Evolutionary conservation across 2,797 vertebrate genomes (phyloP).

Genomic region (Microchirus variegatus): DNA sequence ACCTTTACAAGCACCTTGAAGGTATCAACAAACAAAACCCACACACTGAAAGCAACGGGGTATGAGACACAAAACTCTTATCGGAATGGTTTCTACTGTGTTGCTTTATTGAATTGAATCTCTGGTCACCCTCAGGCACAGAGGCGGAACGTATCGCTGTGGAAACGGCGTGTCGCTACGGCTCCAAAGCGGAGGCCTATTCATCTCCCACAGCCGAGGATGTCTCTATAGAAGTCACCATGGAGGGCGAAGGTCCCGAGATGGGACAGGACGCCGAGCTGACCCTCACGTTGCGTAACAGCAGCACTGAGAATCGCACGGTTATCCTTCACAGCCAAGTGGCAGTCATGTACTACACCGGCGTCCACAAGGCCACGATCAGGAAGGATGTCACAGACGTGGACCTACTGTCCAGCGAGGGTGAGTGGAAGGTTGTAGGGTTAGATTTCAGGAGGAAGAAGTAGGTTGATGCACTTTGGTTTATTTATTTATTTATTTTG

Average conservation of each 20-base stretch:
- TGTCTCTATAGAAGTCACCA: conserved; percentile 78
- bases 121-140: conserved; percentile 73
- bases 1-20: conserved; percentile 89
- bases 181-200: conserved; percentile 84
- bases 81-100: background rate
- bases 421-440: conserved; percentile 66
- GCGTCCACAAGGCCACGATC: conserved; percentile 84
- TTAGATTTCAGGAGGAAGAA: background rate
- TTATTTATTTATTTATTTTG: too few species aligned
- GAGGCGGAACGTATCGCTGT: conserved; percentile 90
- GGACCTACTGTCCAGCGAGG: conserved; percentile 77
- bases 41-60: background rate
- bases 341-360: conserved; percentile 90
- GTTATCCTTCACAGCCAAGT: conserved; percentile 83
- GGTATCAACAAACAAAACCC: conserved; percentile 67
- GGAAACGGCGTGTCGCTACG: conserved; percentile 85
- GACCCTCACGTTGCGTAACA: conserved; percentile 81
- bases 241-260: conserved; percentile 78
- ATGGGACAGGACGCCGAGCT: conserved; percentile 84
- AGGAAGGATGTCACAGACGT: conserved; percentile 76
- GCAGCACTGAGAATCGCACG: conserved; percentile 74
- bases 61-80: background rate
- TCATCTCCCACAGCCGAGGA: conserved; percentile 76
- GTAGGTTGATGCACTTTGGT: background rate
- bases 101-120: conserved; percentile 1